Conservation (phyloP, 2,113 vertebrate species). For the Tragelaphus buxtoni region DNA sequence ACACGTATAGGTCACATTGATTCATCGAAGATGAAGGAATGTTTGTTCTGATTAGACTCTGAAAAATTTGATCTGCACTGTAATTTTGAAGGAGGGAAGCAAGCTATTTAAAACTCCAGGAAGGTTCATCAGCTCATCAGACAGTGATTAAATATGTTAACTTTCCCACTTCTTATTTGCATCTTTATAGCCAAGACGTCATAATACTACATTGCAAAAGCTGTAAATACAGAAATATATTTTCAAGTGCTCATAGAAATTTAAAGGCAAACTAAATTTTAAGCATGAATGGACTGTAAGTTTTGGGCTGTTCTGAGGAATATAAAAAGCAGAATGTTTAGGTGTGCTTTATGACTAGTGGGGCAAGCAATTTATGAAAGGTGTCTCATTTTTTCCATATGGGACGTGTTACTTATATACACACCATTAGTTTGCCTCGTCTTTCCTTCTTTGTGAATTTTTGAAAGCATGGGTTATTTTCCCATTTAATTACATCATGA, state of each 20-base stretch:
- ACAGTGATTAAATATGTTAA: conserved; percentile 19
- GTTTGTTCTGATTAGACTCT: conserved; percentile 37
- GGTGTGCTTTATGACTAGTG: conserved; percentile 32
- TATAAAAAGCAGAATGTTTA: conserved; percentile 40
- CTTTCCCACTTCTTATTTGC: neutral
- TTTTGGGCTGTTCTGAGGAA: neutral
- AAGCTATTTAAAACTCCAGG: conserved; percentile 29
- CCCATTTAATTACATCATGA: conserved; percentile 21
- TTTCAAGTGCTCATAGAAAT: neutral
- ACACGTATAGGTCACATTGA: neutral
- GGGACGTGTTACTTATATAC: conserved; percentile 28
- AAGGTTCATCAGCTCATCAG: neutral
- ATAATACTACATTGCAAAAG: neutral
- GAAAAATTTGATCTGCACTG: conserved; percentile 17
- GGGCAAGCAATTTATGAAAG: conserved; percentile 39
- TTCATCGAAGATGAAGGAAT: neutral
- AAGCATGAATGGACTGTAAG: neutral
- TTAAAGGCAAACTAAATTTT: neutral
- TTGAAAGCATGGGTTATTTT: neutral
- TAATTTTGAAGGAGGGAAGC: conserved; percentile 18
- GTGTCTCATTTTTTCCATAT: conserved; percentile 60
- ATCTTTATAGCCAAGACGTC: neutral
- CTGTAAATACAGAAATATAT: neutral
- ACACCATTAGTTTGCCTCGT: conserved; percentile 38
- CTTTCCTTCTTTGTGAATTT: conserved; percentile 47